These are phyloP conservation scores for Paraescarpia echinospica DNA, from an alignment of 1,140 invertebrate species.

Conservation along the genomic window DNA sequence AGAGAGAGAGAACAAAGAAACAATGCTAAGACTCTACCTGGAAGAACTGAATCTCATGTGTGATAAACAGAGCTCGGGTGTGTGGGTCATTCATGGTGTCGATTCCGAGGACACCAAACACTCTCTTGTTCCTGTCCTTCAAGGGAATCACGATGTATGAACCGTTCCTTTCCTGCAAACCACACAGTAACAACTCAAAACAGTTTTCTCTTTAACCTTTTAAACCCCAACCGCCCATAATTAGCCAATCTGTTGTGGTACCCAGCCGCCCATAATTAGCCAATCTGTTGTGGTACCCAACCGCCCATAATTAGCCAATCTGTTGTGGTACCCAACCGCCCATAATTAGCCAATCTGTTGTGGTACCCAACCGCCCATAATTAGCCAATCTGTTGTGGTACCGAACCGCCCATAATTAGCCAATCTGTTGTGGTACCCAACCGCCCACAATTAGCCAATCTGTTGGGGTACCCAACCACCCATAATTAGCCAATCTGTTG, in stretches of 20 bases:
- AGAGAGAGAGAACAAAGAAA: not conserved
- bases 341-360: no score
- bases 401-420: not conserved
- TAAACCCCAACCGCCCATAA: not conserved
- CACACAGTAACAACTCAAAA: slow-evolving; percentile 8
- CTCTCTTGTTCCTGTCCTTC: slow-evolving; percentile 53
- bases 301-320: not conserved
- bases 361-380: not conserved
- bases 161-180: slow-evolving; percentile 49
- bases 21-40: slow-evolving; percentile 37
- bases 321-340: not conserved
- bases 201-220: not conserved
- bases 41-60: slow-evolving; percentile 58
- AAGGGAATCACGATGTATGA: slow-evolving; percentile 55
- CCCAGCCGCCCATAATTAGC: no score
- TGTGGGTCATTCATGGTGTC: slow-evolving; percentile 54
- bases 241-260: not conserved
- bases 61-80: slow-evolving; percentile 53
- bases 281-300: not conserved
- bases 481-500: no score
- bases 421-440: not conserved
- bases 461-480: not conserved
- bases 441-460: not conserved
- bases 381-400: no score
- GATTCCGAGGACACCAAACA: slow-evolving; percentile 56